Conservation (phyloP, 2,888 invertebrate species). For the Fragum sueziense region DNA sequence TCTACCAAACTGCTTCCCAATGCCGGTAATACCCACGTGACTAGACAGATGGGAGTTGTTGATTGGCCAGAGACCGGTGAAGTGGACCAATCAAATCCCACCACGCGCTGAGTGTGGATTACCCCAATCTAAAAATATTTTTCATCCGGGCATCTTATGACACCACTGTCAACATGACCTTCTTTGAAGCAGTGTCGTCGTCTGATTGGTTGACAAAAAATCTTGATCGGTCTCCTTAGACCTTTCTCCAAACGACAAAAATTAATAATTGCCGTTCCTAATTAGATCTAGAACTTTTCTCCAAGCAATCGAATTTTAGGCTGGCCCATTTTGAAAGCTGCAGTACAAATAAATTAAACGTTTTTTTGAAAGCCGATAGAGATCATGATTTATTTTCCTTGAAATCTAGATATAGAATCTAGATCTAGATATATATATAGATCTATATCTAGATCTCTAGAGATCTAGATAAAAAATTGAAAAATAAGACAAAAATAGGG, state of each 20-base stretch:
- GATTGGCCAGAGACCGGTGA: conserved; percentile 67
- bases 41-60: conserved; percentile 73
- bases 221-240: neutral
- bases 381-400: too few species aligned
- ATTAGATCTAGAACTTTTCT: too few species aligned
- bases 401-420: too few species aligned
- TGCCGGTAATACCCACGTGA: conserved; percentile 72
- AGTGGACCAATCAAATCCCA: conserved; percentile 74
- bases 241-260: neutral
- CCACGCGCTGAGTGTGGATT: conserved; percentile 74
- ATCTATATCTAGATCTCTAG: too few species aligned
- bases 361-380: too few species aligned
- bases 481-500: too few species aligned
- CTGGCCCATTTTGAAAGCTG: too few species aligned
- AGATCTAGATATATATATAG: too few species aligned
- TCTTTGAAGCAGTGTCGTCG: neutral
- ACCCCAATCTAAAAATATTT: conserved; percentile 34
- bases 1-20: conserved; percentile 47
- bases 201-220: neutral
- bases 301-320: too few species aligned
- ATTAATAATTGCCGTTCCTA: too few species aligned
- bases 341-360: too few species aligned
- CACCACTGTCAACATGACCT: conserved; percentile 3
- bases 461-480: too few species aligned
- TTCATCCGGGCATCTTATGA: conserved; percentile 28